A percentile compares a stretch with the other conserved stretches of the same genome.
These are phyloP conservation scores for Zygaena filipendulae DNA, from an alignment of 2,888 invertebrate genomes.

Conservation along the genomic window DNA sequence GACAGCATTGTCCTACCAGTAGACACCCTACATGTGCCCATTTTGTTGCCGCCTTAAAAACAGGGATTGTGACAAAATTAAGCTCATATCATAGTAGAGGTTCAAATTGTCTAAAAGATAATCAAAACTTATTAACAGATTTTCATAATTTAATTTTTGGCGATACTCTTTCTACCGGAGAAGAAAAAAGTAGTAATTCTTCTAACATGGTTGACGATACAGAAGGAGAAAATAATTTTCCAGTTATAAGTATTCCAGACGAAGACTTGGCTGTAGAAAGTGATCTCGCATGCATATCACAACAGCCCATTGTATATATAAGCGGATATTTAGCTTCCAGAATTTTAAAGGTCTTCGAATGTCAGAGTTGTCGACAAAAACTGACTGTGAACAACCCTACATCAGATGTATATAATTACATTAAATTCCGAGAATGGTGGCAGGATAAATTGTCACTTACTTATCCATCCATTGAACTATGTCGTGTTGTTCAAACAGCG, in stretches of 20 bases:
- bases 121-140: neutral
- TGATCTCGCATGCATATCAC: neutral
- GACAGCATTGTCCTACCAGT: conserved; percentile 11
- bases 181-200: too few species aligned
- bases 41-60: conserved; percentile 8
- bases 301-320: neutral
- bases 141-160: neutral
- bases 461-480: too few species aligned
- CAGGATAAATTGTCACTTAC: too few species aligned
- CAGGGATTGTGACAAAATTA: conserved; percentile 1
- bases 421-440: too few species aligned
- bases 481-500: too few species aligned
- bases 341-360: neutral
- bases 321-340: neutral
- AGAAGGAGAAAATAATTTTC: neutral
- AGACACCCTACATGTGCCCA: conserved; percentile 6
- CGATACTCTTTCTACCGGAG: neutral
- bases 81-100: conserved; percentile 3
- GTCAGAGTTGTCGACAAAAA: neutral
- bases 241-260: neutral
- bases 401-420: too few species aligned
- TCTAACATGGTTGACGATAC: too few species aligned
- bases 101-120: neutral
- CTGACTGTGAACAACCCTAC: neutral
- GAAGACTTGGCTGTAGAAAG: neutral